phyloP scores from a whole-genome alignment of 2,888 invertebrate genomes.

The Callyntrura sp. region DNA sequence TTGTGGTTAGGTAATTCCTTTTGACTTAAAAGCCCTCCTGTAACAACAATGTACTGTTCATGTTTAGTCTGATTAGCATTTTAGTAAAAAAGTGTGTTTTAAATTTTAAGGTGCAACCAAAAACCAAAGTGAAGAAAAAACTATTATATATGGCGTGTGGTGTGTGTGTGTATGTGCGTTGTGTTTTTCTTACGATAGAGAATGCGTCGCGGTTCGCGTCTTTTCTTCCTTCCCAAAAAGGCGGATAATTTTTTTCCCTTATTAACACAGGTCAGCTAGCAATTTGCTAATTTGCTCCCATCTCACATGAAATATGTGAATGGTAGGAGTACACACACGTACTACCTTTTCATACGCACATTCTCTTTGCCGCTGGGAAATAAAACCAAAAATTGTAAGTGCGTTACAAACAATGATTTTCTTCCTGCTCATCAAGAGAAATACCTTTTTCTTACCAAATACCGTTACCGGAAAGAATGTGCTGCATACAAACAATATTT shows the following conservation, averaged over 20 bases:
- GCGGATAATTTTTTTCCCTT: background rate
- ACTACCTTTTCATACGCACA: background rate
- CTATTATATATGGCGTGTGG: background rate
- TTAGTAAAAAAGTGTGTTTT: slow-evolving; percentile 23
- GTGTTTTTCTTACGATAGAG: background rate
- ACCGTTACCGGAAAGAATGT: slow-evolving; percentile 57
- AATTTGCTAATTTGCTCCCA: slow-evolving; percentile 10
- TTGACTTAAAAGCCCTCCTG: slow-evolving; percentile 5
- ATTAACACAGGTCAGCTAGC: slow-evolving; percentile 50
- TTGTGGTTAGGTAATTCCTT: slow-evolving; percentile 47
- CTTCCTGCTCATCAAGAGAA: slow-evolving; percentile 37
- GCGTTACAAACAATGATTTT: background rate
- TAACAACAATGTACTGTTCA: background rate
- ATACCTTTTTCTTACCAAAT: background rate
- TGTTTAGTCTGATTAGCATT: slow-evolving; percentile 39
- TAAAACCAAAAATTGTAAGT: background rate
- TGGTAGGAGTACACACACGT: background rate
- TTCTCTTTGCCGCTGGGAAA: slow-evolving; percentile 33
- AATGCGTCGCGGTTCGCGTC: slow-evolving; percentile 9
- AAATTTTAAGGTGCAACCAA: slow-evolving; percentile 43
- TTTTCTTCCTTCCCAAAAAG: background rate
- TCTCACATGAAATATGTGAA: too few species aligned
- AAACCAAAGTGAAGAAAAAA: background rate
- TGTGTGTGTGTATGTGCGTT: too few species aligned
- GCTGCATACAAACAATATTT: background rate